Conservation (phyloP, 2,888 invertebrate species). For the Pristionchus arcanus region DNA sequence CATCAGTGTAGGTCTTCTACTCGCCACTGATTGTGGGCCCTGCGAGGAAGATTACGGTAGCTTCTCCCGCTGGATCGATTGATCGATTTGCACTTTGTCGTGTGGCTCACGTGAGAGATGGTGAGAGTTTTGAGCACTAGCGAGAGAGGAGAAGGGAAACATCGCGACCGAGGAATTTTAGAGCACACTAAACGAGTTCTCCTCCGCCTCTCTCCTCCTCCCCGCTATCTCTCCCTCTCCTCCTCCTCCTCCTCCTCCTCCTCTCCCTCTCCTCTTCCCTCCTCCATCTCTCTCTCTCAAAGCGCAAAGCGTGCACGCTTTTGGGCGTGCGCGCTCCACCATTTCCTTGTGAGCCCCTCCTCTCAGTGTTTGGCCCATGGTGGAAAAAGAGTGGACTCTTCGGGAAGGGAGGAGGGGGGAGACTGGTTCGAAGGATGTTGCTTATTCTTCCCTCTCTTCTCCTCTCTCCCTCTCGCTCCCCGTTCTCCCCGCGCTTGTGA, state of each 20-base stretch:
- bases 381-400: conserved; percentile 43
- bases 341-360: conserved; percentile 40
- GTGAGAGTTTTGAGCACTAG: conserved; percentile 9
- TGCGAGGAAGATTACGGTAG: background rate
- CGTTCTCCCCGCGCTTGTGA: background rate
- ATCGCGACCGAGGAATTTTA: background rate
- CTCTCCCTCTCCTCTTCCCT: background rate
- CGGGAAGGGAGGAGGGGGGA: background rate
- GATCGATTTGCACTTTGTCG: background rate
- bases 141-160: background rate
- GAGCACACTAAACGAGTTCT: conserved; percentile 3
- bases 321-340: conserved; percentile 1
- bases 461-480: background rate
- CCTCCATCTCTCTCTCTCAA: conserved; percentile 3
- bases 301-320: conserved; percentile 40
- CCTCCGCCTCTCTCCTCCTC: conserved; percentile 4
- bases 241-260: background rate
- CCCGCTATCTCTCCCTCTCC: conserved; percentile 10
- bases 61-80: background rate
- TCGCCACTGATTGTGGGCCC: background rate
- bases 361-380: conserved; percentile 14
- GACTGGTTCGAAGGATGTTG: conserved; percentile 37
- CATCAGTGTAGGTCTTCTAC: background rate
- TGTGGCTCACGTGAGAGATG: conserved; percentile 1
- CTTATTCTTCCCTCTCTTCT: background rate